Conservation (phyloP, 1,140 invertebrate species). For the Lineus longissimus region DNA sequence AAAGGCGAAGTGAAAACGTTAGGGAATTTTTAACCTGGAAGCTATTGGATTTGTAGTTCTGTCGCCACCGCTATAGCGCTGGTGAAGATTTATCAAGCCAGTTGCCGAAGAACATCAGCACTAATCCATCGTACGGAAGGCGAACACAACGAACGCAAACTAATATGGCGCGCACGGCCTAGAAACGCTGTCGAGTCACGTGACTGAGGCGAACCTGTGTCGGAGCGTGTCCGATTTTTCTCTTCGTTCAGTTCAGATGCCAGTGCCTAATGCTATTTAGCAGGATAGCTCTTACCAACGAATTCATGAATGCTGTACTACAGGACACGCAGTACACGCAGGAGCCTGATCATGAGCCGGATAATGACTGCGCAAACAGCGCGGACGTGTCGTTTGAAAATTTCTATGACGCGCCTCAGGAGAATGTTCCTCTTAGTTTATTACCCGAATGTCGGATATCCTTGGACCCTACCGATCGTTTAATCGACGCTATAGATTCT, state of each 20-base stretch:
- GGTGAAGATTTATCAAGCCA: no score
- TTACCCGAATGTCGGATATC: not conserved
- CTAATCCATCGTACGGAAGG: no score
- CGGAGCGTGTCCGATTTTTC: not conserved
- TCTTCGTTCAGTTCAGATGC: not conserved
- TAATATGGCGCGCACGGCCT: no score
- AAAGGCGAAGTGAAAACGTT: no score
- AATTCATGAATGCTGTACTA: conserved; percentile 4
- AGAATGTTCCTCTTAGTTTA: not conserved
- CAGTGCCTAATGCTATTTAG: not conserved
- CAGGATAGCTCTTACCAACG: not conserved
- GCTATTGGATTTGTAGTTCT: no score
- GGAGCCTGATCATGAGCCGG: not conserved
- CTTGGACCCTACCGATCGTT: not conserved
- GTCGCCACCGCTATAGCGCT: no score
- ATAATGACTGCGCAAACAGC: not conserved
- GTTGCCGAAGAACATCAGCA: no score
- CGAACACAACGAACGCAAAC: no score
- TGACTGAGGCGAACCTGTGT: no score
- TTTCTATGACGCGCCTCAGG: not conserved
- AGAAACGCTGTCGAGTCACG: no score
- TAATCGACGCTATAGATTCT: conserved; percentile 3
- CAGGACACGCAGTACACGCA: not conserved
- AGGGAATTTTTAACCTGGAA: no score
- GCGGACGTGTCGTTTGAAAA: conserved; percentile 2